These are phyloP conservation scores for Sebastolobus alascanus DNA, from an alignment of 2,797 vertebrate species.

Conservation along the genomic window DNA sequence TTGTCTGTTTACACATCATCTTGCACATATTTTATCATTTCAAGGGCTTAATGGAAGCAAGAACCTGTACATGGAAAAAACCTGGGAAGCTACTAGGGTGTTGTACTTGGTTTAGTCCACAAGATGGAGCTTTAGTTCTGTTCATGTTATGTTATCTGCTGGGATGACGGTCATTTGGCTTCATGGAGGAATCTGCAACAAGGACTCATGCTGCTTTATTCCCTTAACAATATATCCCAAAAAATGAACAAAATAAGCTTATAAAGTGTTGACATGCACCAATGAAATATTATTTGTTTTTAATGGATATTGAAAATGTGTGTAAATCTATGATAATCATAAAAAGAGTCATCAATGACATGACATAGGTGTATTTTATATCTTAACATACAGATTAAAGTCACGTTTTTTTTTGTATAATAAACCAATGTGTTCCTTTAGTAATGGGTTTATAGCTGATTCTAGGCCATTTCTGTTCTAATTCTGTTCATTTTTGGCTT, in stretches of 20 bases:
- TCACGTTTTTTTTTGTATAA: background rate
- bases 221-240: background rate
- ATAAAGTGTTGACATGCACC: background rate
- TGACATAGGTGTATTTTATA: slow-evolving; percentile 21
- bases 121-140: slow-evolving; percentile 88
- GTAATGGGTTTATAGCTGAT: background rate
- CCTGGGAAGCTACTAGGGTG: background rate
- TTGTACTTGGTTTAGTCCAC: slow-evolving; percentile 68
- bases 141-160: slow-evolving; percentile 44
- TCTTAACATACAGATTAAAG: background rate
- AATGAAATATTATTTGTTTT: slow-evolving; percentile 7
- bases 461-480: fast-evolving
- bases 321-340: background rate
- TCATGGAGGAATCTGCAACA: slow-evolving; percentile 27
- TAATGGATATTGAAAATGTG: background rate
- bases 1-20: slow-evolving; percentile 1
- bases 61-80: slow-evolving; percentile 14
- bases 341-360: background rate
- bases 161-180: background rate
- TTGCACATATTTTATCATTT: slow-evolving; percentile 18
- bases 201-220: slow-evolving; percentile 16
- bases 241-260: background rate
- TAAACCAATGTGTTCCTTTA: background rate
- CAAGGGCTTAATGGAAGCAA: background rate
- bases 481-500: slow-evolving; percentile 1